Evolutionary conservation across 2,888 invertebrate genomes (phyloP).

Genomic region (Ephialtes manifestator): DNA sequence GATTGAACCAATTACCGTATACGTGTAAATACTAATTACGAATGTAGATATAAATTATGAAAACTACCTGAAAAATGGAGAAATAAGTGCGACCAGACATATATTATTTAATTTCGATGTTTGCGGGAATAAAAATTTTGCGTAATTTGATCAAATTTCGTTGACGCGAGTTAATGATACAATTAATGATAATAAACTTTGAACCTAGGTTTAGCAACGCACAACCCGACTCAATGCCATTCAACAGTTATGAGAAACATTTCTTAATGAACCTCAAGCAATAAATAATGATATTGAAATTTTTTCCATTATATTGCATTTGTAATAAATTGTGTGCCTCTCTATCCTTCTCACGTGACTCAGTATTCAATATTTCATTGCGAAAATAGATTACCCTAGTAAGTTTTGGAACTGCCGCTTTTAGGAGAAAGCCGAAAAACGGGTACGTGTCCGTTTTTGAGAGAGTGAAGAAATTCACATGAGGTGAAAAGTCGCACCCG

Average conservation of each 20-base stretch:
- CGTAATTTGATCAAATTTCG: conserved; percentile 24
- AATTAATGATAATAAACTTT: conserved; percentile 32
- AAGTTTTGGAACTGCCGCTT: no score
- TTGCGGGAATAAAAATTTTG: conserved; percentile 24
- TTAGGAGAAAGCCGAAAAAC: not conserved
- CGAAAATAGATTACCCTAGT: not conserved
- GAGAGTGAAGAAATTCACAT: no score
- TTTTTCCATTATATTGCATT: conserved; percentile 67
- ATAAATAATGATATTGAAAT: conserved; percentile 69
- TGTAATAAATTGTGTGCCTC: conserved; percentile 37
- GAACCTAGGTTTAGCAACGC: conserved; percentile 55
- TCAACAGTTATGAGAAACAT: conserved; percentile 61
- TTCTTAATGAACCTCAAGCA: conserved; percentile 69
- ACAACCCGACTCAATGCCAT: conserved; percentile 59
- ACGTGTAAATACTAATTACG: conserved; percentile 75
- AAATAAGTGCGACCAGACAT: conserved; percentile 14
- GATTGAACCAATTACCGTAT: conserved; percentile 74
- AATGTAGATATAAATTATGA: conserved; percentile 58
- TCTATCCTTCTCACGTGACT: conserved; percentile 3
- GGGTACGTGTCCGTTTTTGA: no score
- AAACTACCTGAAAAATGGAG: conserved; percentile 36
- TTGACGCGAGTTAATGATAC: conserved; percentile 15
- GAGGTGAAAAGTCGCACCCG: no score
- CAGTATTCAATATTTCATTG: not conserved
- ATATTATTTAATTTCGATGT: conserved; percentile 34